These are phyloP conservation scores for Polylopha cassiicola DNA, from an alignment of 2,888 invertebrate species.

Conservation along the genomic window DNA sequence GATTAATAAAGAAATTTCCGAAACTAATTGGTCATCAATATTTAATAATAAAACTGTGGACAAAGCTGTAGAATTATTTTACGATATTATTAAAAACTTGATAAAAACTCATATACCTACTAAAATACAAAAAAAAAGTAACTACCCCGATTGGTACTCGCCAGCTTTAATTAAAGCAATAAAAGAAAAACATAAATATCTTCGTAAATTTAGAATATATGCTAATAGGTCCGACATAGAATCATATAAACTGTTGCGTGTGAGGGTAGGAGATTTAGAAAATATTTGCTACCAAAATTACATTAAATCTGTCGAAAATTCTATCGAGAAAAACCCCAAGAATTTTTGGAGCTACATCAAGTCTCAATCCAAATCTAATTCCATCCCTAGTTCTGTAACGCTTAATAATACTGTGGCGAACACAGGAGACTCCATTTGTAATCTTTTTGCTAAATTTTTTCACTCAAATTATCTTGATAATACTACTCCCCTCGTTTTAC, in stretches of 20 bases:
- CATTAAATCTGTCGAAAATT: constrained; percentile 7
- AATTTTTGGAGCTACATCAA: constrained; percentile 27
- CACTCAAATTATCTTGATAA: constrained; percentile 8
- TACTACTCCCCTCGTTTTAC: not conserved
- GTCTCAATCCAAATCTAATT: constrained; percentile 17
- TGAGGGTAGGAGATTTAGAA: not conserved
- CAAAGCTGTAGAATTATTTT: constrained; percentile 9
- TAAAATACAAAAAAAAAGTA: not conserved
- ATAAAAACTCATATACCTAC: not conserved
- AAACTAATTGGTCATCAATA: no score
- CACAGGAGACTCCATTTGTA: constrained; percentile 23
- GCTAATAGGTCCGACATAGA: not conserved
- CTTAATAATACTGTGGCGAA: constrained; percentile 12
- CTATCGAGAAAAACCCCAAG: constrained; percentile 26
- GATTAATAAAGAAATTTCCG: no score
- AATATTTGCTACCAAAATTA: constrained; percentile 4
- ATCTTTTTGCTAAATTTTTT: constrained; percentile 24
- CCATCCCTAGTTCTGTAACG: constrained; percentile 21
- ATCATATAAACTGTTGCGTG: constrained; percentile 1
- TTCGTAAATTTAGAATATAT: not conserved
- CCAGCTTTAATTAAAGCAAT: constrained; percentile 1
- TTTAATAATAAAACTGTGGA: constrained; percentile 7
- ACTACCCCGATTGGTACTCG: not conserved
- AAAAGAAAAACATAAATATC: constrained; percentile 3
- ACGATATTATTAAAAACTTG: constrained; percentile 10